Evolutionary conservation across 1,140 invertebrate genomes (phyloP), one percentile per base, ranked within the genome.

Genomic region (Callitettix versicolor): DNA sequence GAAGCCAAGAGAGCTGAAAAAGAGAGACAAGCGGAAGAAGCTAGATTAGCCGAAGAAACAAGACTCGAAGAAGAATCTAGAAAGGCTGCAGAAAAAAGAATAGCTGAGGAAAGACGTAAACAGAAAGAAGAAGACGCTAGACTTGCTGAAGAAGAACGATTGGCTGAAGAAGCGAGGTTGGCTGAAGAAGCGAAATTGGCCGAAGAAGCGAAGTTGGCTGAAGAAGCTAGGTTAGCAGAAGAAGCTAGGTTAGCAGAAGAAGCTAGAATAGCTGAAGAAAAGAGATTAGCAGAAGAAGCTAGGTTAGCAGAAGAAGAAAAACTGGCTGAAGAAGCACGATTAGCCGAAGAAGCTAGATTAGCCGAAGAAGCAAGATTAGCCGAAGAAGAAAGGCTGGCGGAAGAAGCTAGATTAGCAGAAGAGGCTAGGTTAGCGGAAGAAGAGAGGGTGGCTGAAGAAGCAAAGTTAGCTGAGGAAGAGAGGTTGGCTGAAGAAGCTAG

Each of bases 41-140:
- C 26, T 2, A 49, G 14, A 34, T 0, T 22, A 49, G 54, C 47
- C 36, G 41, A 53, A 40, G 55, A 60, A 21, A 38, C 51, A 17
- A 30, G 24, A 43, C 1, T n/a, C 1, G 26, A 5, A 2, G 42
- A 52, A 36, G 55, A 57, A 46, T 22, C 20, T 40, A 26, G 22
- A 17, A 14, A 15, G 22, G 34, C 14, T 38, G 22, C 20, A 11
- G 26, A 49, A 49, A 17, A 1, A 22, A 43, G 3, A 56, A 42
- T 3, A 12, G 59, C 55, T 56, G 58, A 61, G 61, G n/a, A n/a
- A n/a, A n/a, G n/a, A n/a, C n/a, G n/a, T n/a, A n/a, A 40, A 30
- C 33, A 43, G 38, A 15, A 20, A 24, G 21, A 62, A 63, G 49
- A 63, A 63, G 49, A 63, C 34, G 53, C 60, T 57, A 60, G 66